Evolutionary conservation across 1,140 invertebrate species (phyloP).

Genomic region (Drosophila hydei): DNA sequence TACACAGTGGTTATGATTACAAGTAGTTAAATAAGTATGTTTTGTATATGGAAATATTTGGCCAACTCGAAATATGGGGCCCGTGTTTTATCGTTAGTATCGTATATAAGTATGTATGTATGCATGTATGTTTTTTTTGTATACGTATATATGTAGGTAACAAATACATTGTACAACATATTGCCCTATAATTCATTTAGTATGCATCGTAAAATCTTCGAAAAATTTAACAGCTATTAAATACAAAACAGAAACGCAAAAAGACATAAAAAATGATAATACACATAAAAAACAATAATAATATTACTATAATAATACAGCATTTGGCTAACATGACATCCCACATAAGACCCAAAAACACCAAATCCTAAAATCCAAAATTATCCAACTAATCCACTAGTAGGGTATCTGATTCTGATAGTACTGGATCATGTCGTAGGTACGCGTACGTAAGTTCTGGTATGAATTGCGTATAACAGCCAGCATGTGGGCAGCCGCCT

Average conservation of each 20-base stretch:
- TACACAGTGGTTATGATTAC: slow-evolving; percentile 37
- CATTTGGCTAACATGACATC: slow-evolving; percentile 40
- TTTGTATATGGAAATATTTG: slow-evolving; percentile 41
- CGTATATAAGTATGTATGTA: slow-evolving; percentile 28
- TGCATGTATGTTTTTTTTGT: slow-evolving; percentile 32
- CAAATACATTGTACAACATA: slow-evolving; percentile 71
- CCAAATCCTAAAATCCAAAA: slow-evolving; percentile 11
- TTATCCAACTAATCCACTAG: slow-evolving; percentile 85
- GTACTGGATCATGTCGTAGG: slow-evolving; percentile 99
- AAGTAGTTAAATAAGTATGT: slow-evolving; percentile 41
- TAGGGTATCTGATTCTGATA: slow-evolving; percentile 99
- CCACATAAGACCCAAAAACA: slow-evolving; percentile 13
- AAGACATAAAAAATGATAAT: slow-evolving; percentile 19
- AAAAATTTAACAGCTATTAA: slow-evolving; percentile 70
- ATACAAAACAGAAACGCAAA: slow-evolving; percentile 39
- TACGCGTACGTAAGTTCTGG: slow-evolving; percentile 97
- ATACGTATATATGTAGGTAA: slow-evolving; percentile 59
- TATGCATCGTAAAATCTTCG: slow-evolving; percentile 70
- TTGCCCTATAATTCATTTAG: slow-evolving; percentile 78
- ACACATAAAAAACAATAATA: slow-evolving; percentile 21
- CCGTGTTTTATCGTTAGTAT: slow-evolving; percentile 15
- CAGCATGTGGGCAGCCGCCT: slow-evolving; percentile 97
- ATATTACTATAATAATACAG: slow-evolving; percentile 47
- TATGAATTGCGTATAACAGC: slow-evolving; percentile 97
- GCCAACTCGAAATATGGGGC: slow-evolving; percentile 3